Evolutionary conservation across 2,113 vertebrate species (phyloP).

Genomic region (Clarias macrocephalus): DNA sequence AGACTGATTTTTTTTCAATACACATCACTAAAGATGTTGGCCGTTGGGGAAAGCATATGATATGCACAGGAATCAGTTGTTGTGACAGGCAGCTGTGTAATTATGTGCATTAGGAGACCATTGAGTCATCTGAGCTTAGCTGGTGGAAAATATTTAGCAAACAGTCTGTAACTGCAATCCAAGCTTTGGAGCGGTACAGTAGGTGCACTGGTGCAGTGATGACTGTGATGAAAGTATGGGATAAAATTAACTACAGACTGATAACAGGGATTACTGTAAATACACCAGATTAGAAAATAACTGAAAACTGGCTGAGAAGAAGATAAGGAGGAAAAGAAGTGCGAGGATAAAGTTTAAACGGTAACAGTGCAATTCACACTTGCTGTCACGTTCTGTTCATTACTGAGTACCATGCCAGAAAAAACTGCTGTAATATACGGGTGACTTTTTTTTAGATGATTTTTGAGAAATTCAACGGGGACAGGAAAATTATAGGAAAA

Average conservation of each 20-base stretch:
- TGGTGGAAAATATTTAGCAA: background rate
- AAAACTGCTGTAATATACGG: background rate
- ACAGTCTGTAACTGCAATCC: background rate
- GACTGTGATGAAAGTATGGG: background rate
- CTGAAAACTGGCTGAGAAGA: background rate
- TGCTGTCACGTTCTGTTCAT: background rate
- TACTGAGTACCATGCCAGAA: background rate
- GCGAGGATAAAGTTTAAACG: background rate
- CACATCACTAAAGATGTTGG: slow-evolving; percentile 3
- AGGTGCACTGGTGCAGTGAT: background rate
- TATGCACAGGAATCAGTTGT: slow-evolving; percentile 28
- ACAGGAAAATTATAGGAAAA: background rate
- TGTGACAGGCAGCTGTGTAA: slow-evolving; percentile 43
- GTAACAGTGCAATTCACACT: background rate
- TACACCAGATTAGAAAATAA: background rate
- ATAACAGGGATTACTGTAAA: background rate
- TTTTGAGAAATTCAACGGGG: background rate
- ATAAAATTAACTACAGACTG: background rate
- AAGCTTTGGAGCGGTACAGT: background rate
- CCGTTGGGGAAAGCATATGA: background rate
- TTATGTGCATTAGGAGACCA: slow-evolving; percentile 38
- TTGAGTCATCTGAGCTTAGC: background rate
- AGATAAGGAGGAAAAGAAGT: background rate
- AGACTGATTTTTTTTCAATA: too few relatives aligned
- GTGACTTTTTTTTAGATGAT: background rate